phyloP scores from a whole-genome alignment of 2,113 vertebrate genomes.

The Mormoops blainvillei region DNA sequence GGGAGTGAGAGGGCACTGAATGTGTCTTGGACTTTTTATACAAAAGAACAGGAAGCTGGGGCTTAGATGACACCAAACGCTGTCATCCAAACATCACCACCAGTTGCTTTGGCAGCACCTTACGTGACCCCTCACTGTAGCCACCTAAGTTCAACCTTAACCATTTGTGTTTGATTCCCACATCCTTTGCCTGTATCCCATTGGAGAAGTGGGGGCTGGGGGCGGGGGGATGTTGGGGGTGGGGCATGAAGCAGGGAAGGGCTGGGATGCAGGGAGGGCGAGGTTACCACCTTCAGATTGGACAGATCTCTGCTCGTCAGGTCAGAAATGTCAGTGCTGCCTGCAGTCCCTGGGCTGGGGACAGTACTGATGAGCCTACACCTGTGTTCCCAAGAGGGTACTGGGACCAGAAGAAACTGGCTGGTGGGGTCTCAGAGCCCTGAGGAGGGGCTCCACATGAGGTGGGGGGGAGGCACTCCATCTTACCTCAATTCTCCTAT shows the following conservation, averaged over 20 bases:
- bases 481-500: conserved; percentile 59
- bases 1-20: neutral
- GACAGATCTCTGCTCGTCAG: neutral
- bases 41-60: neutral
- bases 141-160: neutral
- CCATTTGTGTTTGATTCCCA: neutral
- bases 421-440: neutral
- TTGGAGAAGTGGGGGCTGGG: too few species aligned
- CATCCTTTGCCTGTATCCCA: neutral
- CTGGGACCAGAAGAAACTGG: neutral
- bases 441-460: neutral
- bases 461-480: too few species aligned
- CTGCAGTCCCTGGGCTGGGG: accelerated
- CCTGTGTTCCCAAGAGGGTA: neutral
- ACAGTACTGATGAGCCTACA: neutral
- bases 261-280: accelerated
- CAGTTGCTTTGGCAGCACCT: too few species aligned
- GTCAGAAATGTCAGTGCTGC: neutral
- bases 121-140: neutral
- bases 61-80: accelerated
- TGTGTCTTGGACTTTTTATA: neutral
- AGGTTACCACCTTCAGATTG: too few species aligned
- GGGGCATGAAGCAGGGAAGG: neutral
- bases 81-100: neutral
- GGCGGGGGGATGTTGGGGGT: too few species aligned